A percentile compares a stretch with the other conserved stretches of the same genome.
These are phyloP conservation scores for Semaprochilodus insignis DNA, from an alignment of 2,797 vertebrate genomes.

Conservation along the genomic window DNA sequence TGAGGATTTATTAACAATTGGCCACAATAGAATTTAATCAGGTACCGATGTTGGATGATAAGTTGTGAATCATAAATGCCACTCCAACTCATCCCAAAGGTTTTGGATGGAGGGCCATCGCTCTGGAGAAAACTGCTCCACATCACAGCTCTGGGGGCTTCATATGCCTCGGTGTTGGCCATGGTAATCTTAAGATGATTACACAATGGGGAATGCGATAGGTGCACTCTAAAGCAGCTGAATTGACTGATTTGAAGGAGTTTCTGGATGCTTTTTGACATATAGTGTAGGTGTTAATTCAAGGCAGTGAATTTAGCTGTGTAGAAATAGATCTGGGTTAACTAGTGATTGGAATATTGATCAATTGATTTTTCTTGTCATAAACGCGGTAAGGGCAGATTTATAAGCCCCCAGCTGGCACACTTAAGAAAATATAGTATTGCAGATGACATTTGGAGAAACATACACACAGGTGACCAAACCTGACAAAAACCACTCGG, in stretches of 20 bases:
- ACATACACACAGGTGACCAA: conserved; percentile 46
- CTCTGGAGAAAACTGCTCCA: no score
- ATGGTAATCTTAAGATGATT: no score
- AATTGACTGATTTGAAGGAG: no score
- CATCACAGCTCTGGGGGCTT: no score
- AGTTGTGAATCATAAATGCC: not conserved
- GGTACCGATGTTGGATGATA: not conserved
- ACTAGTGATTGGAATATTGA: conserved; percentile 23
- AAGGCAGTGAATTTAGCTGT: not conserved
- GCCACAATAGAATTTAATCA: not conserved
- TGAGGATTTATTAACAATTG: no score
- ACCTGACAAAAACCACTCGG: conserved; percentile 28
- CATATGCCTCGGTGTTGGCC: no score
- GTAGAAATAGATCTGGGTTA: not conserved
- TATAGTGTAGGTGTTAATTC: no score
- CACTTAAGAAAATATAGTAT: conserved; percentile 65
- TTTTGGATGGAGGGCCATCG: no score
- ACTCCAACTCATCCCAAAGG: not conserved
- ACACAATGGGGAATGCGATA: not conserved
- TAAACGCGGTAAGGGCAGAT: conserved; percentile 68
- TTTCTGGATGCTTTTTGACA: not conserved
- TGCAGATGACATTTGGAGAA: conserved; percentile 59
- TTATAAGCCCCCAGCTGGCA: conserved; percentile 58
- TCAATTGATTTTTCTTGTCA: conserved; percentile 67
- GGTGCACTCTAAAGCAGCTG: not conserved